Percentiles rank a stretch among this genome's conserved stretches.
These are phyloP conservation scores for Styela plicata DNA, from an alignment of 23 tunicate species.

Conservation along the genomic window DNA sequence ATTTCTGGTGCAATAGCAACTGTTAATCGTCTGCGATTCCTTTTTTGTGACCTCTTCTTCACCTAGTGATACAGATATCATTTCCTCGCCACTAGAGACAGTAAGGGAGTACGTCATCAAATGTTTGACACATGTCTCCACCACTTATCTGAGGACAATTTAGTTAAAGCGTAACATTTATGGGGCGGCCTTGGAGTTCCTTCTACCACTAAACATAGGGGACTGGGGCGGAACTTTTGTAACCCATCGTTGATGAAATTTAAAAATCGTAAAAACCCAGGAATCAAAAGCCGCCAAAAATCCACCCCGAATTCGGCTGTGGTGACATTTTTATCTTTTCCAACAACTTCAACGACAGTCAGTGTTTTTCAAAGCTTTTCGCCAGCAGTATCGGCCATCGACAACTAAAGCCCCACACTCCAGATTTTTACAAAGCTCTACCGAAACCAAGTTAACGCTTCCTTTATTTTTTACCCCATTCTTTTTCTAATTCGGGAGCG, in stretches of 20 bases:
- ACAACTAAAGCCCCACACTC: conserved; percentile 41
- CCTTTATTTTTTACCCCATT: conserved; percentile 70
- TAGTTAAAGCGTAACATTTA: conserved; percentile 1
- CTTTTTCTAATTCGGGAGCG: conserved; percentile 31
- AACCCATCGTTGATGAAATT: conserved; percentile 7
- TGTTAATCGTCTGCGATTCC: not conserved
- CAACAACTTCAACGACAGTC: conserved; percentile 9
- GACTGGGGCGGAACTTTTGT: conserved; percentile 13
- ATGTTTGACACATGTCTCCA: too few relatives aligned
- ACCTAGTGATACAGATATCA: not conserved
- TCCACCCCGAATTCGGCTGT: conserved; percentile 26
- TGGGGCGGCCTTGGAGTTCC: conserved; percentile 3
- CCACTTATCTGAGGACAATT: too few relatives aligned
- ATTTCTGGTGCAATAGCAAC: too few relatives aligned
- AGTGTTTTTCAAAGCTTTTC: not conserved
- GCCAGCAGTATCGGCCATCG: conserved; percentile 23
- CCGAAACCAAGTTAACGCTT: conserved; percentile 19
- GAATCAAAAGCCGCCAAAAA: conserved; percentile 23
- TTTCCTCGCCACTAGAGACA: not conserved
- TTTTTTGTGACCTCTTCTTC: not conserved
- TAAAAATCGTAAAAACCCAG: conserved; percentile 14
- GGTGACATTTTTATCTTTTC: conserved; percentile 11
- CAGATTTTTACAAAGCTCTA: conserved; percentile 48
- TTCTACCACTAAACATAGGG: not conserved
- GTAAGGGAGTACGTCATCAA: not conserved